Evolutionary conservation across 2,888 invertebrate species (phyloP), one percentile per base, ranked within the genome.

Genomic region (Cerceris rybyensis): DNA sequence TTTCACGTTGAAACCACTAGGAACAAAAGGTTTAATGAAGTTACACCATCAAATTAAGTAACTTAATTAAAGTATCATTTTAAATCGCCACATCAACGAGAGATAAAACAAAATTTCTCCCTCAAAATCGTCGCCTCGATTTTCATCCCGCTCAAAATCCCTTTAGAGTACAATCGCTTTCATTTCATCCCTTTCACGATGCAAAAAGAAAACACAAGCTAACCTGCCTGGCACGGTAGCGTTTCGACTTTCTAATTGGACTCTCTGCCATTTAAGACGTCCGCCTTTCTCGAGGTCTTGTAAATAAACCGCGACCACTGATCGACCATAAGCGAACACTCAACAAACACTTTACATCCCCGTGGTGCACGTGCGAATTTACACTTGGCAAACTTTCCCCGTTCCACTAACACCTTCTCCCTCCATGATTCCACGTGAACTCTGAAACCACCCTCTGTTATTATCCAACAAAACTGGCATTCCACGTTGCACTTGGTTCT

Each of bases 211-310:
- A 43, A 14, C 6, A 39, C 7, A 39, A 16, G n/a, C 82, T 77
- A 80, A 88, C 82, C 87, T 84, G 84, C 64, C 85, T 78, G 39
- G 86, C 85, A 59, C 80, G 84, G 80, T 82, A 88, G 74, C 83
- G 87, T 75, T 88, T 86, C 58, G 84, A 70, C 17, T 84, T 85
- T 65, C 75, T 74, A 65, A 86, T 76, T 52, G 80, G 73, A 74
- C 80, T 84, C 64, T 87, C 87, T 68, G 88, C 84, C 87, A 87
- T 88, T 77, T 83, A 82, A 84, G 46, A 71, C 17, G 52, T 66
- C 52, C 61, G 57, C 14, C 55, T 73, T 42, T 17, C 59, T 54
- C 39, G 28, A 63, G 46, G 59, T 69, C 58, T 55, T 55, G 46
- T 55, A 13, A 28, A 28, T 28, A 70, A 67, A 67, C 58, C 77